Evolutionary conservation across 2,797 vertebrate genomes (phyloP).

Genomic region (Danio aesculapii): DNA sequence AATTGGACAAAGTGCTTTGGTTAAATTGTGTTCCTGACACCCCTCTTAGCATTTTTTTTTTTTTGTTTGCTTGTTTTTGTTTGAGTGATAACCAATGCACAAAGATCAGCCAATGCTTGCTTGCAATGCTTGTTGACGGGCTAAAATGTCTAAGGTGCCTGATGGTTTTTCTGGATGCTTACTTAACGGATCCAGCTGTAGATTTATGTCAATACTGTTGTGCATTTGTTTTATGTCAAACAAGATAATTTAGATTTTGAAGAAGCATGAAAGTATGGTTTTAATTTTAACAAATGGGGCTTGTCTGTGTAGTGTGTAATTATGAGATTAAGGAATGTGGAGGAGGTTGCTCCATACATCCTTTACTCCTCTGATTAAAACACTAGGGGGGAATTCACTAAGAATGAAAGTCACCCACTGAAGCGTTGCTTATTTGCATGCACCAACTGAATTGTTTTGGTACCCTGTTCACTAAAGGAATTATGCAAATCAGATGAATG

Average conservation of each 20-base stretch:
- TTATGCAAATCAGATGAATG: not conserved
- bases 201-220: not conserved
- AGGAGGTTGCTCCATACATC: not conserved
- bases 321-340: not conserved
- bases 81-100: too few species aligned
- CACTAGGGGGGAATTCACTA: not conserved
- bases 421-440: constrained; percentile 11
- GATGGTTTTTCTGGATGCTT: not conserved
- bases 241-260: constrained; percentile 6
- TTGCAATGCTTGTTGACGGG: too few species aligned
- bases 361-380: constrained; percentile 6
- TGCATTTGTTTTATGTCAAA: not conserved
- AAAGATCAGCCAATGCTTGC: too few species aligned
- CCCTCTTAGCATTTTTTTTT: too few species aligned
- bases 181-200: not conserved
- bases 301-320: constrained; percentile 13
- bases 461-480: not conserved
- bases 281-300: constrained; percentile 46
- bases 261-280: constrained; percentile 25
- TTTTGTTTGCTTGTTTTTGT: too few species aligned
- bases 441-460: not conserved
- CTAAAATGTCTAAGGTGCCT: not conserved
- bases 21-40: too few species aligned
- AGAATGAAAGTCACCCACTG: constrained; percentile 17
- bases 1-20: too few species aligned